These are phyloP conservation scores for Peromyscus melanophrys DNA, from an alignment of 2,797 vertebrate genomes.

Conservation along the genomic window DNA sequence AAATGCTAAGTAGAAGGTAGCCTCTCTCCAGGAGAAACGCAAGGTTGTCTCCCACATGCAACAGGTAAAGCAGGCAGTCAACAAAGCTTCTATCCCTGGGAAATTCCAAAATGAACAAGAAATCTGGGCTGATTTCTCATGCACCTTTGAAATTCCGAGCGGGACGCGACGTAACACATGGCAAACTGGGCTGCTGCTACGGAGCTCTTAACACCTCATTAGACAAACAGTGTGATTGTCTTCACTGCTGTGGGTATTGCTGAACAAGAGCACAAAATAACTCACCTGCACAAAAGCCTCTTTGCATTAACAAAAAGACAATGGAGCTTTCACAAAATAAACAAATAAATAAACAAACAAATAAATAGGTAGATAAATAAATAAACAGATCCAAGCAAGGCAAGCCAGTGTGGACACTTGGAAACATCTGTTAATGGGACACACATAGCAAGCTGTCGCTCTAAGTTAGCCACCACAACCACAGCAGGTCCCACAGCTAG, in stretches of 20 bases:
- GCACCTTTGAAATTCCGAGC: conserved; percentile 78
- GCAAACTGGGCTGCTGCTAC: neutral
- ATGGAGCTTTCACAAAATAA: conserved; percentile 70
- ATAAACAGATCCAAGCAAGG: conserved; percentile 84
- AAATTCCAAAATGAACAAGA: conserved; percentile 70
- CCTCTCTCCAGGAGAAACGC: conserved; percentile 69
- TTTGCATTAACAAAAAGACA: conserved; percentile 42
- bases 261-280: conserved; percentile 56
- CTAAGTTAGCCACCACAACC: conserved; percentile 91
- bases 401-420: conserved; percentile 87
- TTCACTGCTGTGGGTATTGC: conserved; percentile 30
- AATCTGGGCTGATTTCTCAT: conserved; percentile 75
- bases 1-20: conserved; percentile 62
- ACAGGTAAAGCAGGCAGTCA: conserved; percentile 87
- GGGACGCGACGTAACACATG: neutral
- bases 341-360: conserved; percentile 60
- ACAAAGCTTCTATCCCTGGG: conserved; percentile 52
- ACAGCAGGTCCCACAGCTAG: conserved; percentile 91
- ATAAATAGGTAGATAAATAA: conserved; percentile 51
- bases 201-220: conserved; percentile 13
- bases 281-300: conserved; percentile 71
- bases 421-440: conserved; percentile 89
- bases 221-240: neutral
- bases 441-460: conserved; percentile 87
- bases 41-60: conserved; percentile 86